Conservation (phyloP, 2,113 vertebrate genomes). For the Podarcis raffonei region DNA sequence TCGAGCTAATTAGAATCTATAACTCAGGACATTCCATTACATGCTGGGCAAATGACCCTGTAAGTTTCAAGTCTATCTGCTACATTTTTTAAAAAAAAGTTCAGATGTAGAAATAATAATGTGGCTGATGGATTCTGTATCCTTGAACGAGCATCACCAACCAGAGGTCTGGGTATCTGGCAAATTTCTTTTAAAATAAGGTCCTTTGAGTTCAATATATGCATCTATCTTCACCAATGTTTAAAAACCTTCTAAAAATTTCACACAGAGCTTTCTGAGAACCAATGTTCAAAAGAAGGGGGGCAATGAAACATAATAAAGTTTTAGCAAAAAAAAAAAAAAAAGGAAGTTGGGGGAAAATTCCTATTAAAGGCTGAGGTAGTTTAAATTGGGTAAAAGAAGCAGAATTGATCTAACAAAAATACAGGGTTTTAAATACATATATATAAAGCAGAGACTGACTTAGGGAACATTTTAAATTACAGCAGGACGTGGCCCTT, state of each 20-base stretch:
- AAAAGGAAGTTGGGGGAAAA: slow-evolving; percentile 72
- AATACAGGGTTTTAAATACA: slow-evolving; percentile 58
- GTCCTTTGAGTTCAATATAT: slow-evolving; percentile 80
- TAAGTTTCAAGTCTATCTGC: slow-evolving; percentile 81
- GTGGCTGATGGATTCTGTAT: slow-evolving; percentile 74
- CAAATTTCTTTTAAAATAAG: slow-evolving; percentile 83
- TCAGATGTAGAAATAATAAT: slow-evolving; percentile 85
- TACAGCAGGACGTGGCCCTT: slow-evolving; percentile 65
- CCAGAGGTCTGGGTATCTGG: slow-evolving; percentile 74
- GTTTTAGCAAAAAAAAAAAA: slow-evolving; percentile 61
- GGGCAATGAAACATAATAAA: slow-evolving; percentile 80
- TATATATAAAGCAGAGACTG: slow-evolving; percentile 45
- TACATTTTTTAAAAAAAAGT: slow-evolving; percentile 73
- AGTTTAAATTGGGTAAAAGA: slow-evolving; percentile 77
- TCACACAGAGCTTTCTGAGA: slow-evolving; percentile 81
- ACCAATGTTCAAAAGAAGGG: slow-evolving; percentile 77
- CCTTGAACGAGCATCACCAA: slow-evolving; percentile 79
- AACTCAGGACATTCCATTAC: slow-evolving; percentile 81
- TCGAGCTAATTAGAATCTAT: slow-evolving; percentile 84
- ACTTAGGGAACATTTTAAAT: slow-evolving; percentile 62
- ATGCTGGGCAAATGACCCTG: slow-evolving; percentile 85
- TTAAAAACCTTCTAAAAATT: slow-evolving; percentile 83
- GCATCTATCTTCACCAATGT: slow-evolving; percentile 80
- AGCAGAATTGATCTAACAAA: slow-evolving; percentile 78
- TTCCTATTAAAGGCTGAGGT: slow-evolving; percentile 71